phyloP scores from a whole-genome alignment of 2,113 vertebrate genomes.

The Neodon shergylaensis region DNA sequence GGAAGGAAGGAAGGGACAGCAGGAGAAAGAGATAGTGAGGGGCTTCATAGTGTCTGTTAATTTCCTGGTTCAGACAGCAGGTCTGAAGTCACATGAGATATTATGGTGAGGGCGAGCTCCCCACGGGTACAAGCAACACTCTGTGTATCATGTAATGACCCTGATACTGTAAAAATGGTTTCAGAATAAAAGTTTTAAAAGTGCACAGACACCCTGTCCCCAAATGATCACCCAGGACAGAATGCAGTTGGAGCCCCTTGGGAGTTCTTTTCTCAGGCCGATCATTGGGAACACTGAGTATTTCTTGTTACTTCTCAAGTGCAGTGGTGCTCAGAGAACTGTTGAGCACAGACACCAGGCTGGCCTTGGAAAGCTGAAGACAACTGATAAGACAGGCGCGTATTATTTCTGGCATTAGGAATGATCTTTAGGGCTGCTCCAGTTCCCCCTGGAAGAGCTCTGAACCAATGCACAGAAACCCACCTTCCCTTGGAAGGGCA shows the following conservation, averaged over 20 bases:
- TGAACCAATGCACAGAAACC: background rate
- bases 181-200: constrained; percentile 20
- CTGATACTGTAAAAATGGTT: constrained; percentile 41
- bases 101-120: background rate
- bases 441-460: background rate
- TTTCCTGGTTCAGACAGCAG: background rate
- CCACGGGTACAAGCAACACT: background rate
- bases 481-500: background rate
- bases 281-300: background rate
- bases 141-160: constrained; percentile 52
- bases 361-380: too few relatives aligned
- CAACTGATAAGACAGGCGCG: background rate
- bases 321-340: background rate
- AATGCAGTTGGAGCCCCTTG: background rate
- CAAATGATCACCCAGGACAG: background rate
- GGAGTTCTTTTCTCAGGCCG: background rate
- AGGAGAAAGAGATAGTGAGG: background rate
- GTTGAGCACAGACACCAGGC: background rate
- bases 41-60: background rate
- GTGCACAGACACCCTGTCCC: background rate
- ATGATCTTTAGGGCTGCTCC: background rate
- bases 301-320: background rate
- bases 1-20: too few relatives aligned
- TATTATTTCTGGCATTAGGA: background rate
- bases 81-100: background rate